Evolutionary conservation across 2,888 invertebrate species (phyloP).

Genomic region (Leptinotarsa juncta): DNA sequence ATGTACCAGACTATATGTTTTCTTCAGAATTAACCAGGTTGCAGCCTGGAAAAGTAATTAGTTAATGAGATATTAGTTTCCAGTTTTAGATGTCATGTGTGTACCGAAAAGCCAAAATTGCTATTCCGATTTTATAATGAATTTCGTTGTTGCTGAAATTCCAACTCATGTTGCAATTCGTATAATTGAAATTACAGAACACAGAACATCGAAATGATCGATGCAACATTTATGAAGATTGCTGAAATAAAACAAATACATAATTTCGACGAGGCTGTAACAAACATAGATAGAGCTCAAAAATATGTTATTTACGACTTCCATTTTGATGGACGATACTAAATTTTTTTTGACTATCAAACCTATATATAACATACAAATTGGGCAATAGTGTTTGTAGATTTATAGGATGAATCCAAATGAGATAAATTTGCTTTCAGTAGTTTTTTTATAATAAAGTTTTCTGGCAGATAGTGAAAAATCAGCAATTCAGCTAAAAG

Average conservation of each 20-base stretch:
- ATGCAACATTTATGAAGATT: slow-evolving; percentile 31
- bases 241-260: slow-evolving; percentile 36
- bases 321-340: slow-evolving; percentile 39
- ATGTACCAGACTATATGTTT: too few relatives aligned
- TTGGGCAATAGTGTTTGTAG: too few relatives aligned
- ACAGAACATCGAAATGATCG: slow-evolving; percentile 26
- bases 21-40: too few relatives aligned
- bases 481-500: too few relatives aligned
- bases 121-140: slow-evolving; percentile 17
- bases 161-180: slow-evolving; percentile 7
- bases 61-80: not conserved
- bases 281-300: slow-evolving; percentile 33
- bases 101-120: not conserved
- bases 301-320: slow-evolving; percentile 45
- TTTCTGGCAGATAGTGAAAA: too few relatives aligned
- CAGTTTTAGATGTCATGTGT: not conserved
- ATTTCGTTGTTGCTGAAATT: slow-evolving; percentile 7
- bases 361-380: too few relatives aligned
- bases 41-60: too few relatives aligned
- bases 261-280: slow-evolving; percentile 44
- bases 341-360: not conserved
- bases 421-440: too few relatives aligned
- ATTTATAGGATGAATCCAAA: too few relatives aligned
- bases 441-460: too few relatives aligned
- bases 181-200: slow-evolving; percentile 15